Evolutionary conservation across 2,113 vertebrate genomes (phyloP).

Genomic region (Chlorodrepanis virens): DNA sequence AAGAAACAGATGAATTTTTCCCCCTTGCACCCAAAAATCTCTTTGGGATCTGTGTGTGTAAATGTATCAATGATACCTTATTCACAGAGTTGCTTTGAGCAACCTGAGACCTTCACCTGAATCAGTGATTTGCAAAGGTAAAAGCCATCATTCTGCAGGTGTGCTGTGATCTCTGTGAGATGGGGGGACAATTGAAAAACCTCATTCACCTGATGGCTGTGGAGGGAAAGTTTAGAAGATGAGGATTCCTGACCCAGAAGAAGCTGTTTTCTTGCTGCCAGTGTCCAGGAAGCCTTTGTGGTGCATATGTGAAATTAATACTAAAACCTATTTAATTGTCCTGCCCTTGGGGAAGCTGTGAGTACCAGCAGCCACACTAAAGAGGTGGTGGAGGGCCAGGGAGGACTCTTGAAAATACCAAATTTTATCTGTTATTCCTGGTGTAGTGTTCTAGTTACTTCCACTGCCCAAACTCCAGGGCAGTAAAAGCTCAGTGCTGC

Average conservation of each 20-base stretch:
- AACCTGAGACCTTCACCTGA: background rate
- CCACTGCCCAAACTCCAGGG: background rate
- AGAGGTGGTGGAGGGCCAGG: background rate
- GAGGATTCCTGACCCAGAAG: background rate
- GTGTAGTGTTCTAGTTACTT: background rate
- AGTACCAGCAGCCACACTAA: background rate
- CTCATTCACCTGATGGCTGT: background rate
- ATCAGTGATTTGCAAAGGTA: background rate
- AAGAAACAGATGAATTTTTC: background rate
- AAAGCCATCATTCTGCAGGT: background rate
- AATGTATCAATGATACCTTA: background rate
- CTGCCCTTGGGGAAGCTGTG: background rate
- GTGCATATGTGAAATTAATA: background rate
- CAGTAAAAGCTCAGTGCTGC: background rate
- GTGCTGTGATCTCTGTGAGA: background rate
- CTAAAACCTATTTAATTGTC: background rate
- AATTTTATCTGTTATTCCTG: background rate
- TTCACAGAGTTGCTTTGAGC: background rate
- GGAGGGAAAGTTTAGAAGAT: background rate
- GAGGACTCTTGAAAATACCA: background rate
- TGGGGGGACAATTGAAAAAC: background rate
- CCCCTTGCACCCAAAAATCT: background rate
- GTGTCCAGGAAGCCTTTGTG: background rate
- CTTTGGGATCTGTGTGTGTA: background rate
- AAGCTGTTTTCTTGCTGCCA: background rate